Evolutionary conservation across 53 echinoderm and acorn worm genomes (phyloP).

Genomic region (Paelopatides confundens): DNA sequence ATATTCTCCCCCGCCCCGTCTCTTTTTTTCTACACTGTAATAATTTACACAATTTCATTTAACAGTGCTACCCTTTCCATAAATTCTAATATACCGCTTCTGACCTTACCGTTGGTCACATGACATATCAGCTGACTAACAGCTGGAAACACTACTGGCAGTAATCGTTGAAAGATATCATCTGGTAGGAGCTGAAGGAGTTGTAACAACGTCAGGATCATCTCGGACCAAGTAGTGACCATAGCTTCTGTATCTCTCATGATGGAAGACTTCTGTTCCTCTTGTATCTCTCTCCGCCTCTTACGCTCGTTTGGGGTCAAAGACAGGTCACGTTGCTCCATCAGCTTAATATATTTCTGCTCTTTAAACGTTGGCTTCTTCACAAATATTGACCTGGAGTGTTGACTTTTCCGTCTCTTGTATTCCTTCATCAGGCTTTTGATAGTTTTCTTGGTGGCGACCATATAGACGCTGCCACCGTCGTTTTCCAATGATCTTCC

Average conservation of each 20-base stretch:
- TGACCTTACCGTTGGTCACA: constrained; percentile 78
- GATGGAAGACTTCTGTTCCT: constrained; percentile 84
- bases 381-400: constrained; percentile 93
- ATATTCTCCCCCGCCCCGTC: no score
- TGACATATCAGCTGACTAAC: constrained; percentile 94
- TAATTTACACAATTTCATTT: constrained; percentile 73
- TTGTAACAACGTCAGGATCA: constrained; percentile 93
- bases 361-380: constrained; percentile 98
- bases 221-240: constrained; percentile 92
- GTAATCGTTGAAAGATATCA: constrained; percentile 77
- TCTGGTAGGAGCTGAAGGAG: constrained; percentile 90
- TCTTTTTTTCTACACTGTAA: no score
- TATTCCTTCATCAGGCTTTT: constrained; percentile 99
- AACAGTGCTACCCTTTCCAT: constrained; percentile 93
- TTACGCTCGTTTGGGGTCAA: constrained; percentile 79
- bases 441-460: constrained; percentile 97
- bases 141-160: constrained; percentile 89
- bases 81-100: constrained; percentile 92
- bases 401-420: constrained; percentile 88
- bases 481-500: neutral
- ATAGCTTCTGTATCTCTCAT: constrained; percentile 83
- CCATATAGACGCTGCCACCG: constrained; percentile 80
- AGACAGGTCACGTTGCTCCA: constrained; percentile 56
- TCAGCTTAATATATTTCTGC: constrained; percentile 78
- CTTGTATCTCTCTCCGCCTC: constrained; percentile 89